Base-by-base conservation (phyloP, 2,113 vertebrate species). In the Loxodonta africana region DNA sequence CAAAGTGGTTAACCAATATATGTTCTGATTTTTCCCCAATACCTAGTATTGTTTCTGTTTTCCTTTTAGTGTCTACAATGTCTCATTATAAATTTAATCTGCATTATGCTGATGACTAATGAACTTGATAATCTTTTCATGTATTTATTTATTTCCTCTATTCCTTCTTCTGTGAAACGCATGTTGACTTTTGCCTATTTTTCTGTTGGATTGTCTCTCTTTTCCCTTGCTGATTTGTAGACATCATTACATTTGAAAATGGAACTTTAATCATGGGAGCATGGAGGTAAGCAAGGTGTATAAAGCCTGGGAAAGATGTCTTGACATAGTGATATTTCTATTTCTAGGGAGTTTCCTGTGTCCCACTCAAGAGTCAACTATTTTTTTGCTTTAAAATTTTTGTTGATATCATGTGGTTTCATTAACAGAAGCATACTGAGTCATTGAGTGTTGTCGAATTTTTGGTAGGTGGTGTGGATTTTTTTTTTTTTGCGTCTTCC, bases 191-290 rank as follows among this genome's bases (percentile, higher is more conserved):
- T 76, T n/a, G 12, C 65, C 26, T 73, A 67, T 48, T 48, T 91
- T 95, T 89, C 37, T 90, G 4, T 25, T 44, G 73, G 18, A 73
- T 77, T 88, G 7, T 63, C 6, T 88, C 5, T 63, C 6, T 83
- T 48, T 48, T 48, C 48, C 76, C 33, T 84, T 63, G 12, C 2
- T 88, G 26, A 90, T 37, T 83, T 90, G 44, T 37, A 57, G 33
- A 11, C 33, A 90, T 62, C 82, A 87, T 88, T 95, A 21, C 44
- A 92, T 94, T 44, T 94, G 25, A 76, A 14, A 83, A 94, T 86
- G 15, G 20, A 86, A 30, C 46, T 90, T 48, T 91, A 78, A 44
- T 78, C 41, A 60, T 15, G 18, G 8, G 5, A 81, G 17, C 2
- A 26, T 33, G 4, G 12, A 4, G 9, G 12, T 69, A 93, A 88